phyloP scores from a whole-genome alignment of 1,140 invertebrate genomes.

The Papilio polytes region DNA sequence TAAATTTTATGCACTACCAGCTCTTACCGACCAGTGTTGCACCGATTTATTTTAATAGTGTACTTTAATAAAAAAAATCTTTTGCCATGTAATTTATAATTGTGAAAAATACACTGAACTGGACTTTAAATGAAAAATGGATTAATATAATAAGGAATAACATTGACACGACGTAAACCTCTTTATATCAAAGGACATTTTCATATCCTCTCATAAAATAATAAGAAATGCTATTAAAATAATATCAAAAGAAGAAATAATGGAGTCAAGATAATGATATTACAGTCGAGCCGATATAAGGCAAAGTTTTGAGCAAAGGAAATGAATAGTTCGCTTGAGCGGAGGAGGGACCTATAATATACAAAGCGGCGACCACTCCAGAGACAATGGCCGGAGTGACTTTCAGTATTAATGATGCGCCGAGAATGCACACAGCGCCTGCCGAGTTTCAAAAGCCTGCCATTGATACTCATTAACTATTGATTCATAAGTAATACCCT shows the following conservation, averaged over 20 bases:
- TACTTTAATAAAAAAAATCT: neutral
- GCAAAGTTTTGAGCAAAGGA: slow-evolving; percentile 76
- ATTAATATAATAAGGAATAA: no score
- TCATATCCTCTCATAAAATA: slow-evolving; percentile 33
- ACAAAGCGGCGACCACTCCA: slow-evolving; percentile 74
- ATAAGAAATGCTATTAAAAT: slow-evolving; percentile 41
- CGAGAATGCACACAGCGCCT: slow-evolving; percentile 74
- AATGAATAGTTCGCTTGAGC: slow-evolving; percentile 78
- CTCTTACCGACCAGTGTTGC: neutral
- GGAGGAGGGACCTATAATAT: slow-evolving; percentile 68
- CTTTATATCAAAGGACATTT: neutral
- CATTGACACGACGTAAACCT: no score
- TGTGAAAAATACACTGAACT: neutral
- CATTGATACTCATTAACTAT: slow-evolving; percentile 83
- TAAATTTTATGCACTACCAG: neutral
- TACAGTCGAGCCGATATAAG: slow-evolving; percentile 57
- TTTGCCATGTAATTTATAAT: neutral
- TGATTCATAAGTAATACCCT: slow-evolving; percentile 83
- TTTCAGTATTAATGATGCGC: slow-evolving; percentile 82
- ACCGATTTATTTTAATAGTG: neutral
- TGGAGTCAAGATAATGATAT: slow-evolving; percentile 47
- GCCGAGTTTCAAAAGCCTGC: slow-evolving; percentile 74
- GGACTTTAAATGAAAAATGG: no score
- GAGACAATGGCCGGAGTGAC: slow-evolving; percentile 78
- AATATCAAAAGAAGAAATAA: slow-evolving; percentile 38